phyloP scores from a whole-genome alignment of 1,140 invertebrate species.

The Drosophila nigrodunni region DNA sequence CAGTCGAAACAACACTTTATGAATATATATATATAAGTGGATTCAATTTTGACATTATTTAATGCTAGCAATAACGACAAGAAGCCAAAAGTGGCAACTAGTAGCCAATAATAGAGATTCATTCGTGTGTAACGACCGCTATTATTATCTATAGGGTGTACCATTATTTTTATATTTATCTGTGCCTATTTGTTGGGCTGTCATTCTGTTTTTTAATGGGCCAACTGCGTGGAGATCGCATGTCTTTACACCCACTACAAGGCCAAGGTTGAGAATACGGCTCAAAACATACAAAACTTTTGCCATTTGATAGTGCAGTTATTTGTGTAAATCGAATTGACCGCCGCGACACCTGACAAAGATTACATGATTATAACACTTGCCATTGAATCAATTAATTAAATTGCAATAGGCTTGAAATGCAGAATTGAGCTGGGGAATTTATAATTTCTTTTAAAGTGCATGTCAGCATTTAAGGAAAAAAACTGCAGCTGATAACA shows the following conservation, averaged over 20 bases:
- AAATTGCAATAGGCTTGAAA: no score
- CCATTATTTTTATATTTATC: constrained; percentile 4
- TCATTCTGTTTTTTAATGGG: constrained; percentile 9
- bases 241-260: constrained; percentile 2
- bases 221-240: constrained; percentile 15
- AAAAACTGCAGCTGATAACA: no score
- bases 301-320: constrained; percentile 4
- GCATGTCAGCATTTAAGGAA: no score
- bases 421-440: no score
- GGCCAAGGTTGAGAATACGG: neutral
- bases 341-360: constrained; percentile 52
- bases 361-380: constrained; percentile 59
- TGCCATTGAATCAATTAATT: constrained; percentile 1
- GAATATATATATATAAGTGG: constrained; percentile 17
- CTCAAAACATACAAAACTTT: constrained; percentile 1
- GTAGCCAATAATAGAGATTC: constrained; percentile 28
- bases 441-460: no score
- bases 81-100: constrained; percentile 39
- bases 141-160: constrained; percentile 28
- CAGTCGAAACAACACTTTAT: constrained; percentile 25
- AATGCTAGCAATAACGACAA: constrained; percentile 29
- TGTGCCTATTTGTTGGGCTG: constrained; percentile 9
- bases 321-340: constrained; percentile 26
- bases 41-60: constrained; percentile 14
- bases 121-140: constrained; percentile 44